These are phyloP conservation scores for Pachliopta kotzebuea DNA, from an alignment of 2,888 invertebrate genomes.

Conservation along the genomic window DNA sequence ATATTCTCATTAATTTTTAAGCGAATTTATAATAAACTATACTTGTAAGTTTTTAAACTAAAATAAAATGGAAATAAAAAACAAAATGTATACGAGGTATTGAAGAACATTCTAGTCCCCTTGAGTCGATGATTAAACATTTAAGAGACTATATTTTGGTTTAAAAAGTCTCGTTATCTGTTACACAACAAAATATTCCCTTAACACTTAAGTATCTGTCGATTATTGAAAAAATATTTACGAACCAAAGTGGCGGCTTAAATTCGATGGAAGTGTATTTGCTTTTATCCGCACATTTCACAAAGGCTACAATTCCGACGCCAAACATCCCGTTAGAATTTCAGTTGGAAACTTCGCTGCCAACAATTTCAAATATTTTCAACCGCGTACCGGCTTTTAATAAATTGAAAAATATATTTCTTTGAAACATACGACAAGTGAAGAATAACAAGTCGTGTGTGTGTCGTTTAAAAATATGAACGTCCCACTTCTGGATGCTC, in stretches of 20 bases:
- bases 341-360: constrained; percentile 15
- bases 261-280: constrained; percentile 24
- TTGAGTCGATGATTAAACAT: too few relatives aligned
- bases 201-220: constrained; percentile 7
- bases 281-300: constrained; percentile 23
- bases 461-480: too few relatives aligned
- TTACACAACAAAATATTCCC: not conserved
- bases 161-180: not conserved
- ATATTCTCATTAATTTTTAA: too few relatives aligned
- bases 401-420: constrained; percentile 10
- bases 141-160: too few relatives aligned
- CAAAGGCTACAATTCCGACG: constrained; percentile 19
- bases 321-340: constrained; percentile 22
- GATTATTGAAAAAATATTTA: constrained; percentile 24
- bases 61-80: too few relatives aligned
- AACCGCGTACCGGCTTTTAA: constrained; percentile 5
- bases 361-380: constrained; percentile 9
- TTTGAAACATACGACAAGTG: not conserved
- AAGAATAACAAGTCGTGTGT: too few relatives aligned
- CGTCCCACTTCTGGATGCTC: too few relatives aligned
- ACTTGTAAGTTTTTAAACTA: too few relatives aligned
- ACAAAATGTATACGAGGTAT: too few relatives aligned
- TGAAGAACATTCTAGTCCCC: too few relatives aligned
- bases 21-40: too few relatives aligned
- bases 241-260: constrained; percentile 22